Conservation (phyloP, 2,888 invertebrate genomes). For the Leucozona laternaria region DNA sequence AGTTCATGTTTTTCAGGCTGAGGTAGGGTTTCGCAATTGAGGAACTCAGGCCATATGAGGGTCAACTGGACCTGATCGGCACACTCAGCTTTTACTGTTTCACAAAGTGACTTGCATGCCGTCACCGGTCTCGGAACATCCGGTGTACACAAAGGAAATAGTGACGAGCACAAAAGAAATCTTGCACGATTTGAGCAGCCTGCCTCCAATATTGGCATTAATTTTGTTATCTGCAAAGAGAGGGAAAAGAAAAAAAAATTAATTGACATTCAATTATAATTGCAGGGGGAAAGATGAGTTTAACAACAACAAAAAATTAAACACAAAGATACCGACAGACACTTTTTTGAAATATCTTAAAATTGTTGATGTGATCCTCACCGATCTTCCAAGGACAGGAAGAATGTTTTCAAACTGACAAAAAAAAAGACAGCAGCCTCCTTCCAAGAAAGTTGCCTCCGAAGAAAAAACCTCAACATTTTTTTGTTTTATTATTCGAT, state of each 20-base stretch:
- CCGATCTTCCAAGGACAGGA: constrained; percentile 40
- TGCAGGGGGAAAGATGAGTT: constrained; percentile 4
- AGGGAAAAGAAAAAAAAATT: constrained; percentile 72
- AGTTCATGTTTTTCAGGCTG: constrained; percentile 88
- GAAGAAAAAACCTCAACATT: constrained; percentile 39
- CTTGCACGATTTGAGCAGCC: constrained; percentile 92
- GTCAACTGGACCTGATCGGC: constrained; percentile 86
- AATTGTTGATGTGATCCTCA: constrained; percentile 22
- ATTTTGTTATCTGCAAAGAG: constrained; percentile 88
- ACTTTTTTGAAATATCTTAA: constrained; percentile 11
- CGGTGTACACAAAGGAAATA: constrained; percentile 95
- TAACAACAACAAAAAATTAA: neutral
- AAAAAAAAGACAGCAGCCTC: constrained; percentile 20
- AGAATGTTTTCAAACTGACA: constrained; percentile 17
- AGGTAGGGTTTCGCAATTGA: constrained; percentile 92
- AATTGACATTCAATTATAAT: constrained; percentile 68
- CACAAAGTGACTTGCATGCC: constrained; percentile 93
- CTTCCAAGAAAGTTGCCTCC: constrained; percentile 59
- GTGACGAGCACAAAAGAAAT: constrained; percentile 95
- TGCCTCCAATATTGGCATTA: constrained; percentile 89
- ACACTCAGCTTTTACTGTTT: constrained; percentile 90
- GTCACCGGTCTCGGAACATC: constrained; percentile 93
- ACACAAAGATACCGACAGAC: constrained; percentile 45
- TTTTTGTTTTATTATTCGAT: constrained; percentile 27
- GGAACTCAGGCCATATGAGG: constrained; percentile 89